phyloP scores from a whole-genome alignment of 2,888 invertebrate genomes.

The Agriopis marginaria region DNA sequence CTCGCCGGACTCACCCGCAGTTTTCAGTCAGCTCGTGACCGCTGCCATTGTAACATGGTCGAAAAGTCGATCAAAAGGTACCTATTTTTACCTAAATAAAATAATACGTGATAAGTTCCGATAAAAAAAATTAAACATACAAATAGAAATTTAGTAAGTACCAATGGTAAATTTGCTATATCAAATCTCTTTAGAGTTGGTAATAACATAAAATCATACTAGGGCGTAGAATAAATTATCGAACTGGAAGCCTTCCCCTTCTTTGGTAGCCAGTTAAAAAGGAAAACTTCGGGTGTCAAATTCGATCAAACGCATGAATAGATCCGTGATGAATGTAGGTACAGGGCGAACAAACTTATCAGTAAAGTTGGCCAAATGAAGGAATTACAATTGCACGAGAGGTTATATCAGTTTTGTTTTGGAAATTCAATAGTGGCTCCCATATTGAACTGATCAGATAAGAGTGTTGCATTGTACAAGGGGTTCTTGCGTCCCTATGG shows the following conservation, averaged over 20 bases:
- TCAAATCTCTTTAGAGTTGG: too few species aligned
- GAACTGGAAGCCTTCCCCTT: neutral
- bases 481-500: conserved; percentile 10
- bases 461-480: neutral
- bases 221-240: neutral
- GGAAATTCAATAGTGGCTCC: neutral
- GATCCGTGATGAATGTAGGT: neutral
- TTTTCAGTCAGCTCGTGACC: too few species aligned
- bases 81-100: too few species aligned
- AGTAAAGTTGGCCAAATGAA: neutral
- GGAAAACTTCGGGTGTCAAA: conserved; percentile 7
- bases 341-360: neutral
- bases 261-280: neutral
- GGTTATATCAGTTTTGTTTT: neutral
- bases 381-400: neutral
- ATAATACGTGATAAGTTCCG: too few species aligned
- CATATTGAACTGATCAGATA: neutral
- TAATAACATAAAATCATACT: too few species aligned
- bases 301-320: conserved; percentile 12
- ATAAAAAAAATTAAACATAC: too few species aligned
- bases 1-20: too few species aligned
- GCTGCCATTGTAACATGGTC: too few species aligned
- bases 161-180: too few species aligned
- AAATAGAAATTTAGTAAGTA: too few species aligned
- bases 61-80: too few species aligned